A percentile compares a stretch with the other conserved stretches of the same genome.
These are phyloP conservation scores for Magallana nippona DNA, from an alignment of 2,888 invertebrate genomes.

Conservation along the genomic window DNA sequence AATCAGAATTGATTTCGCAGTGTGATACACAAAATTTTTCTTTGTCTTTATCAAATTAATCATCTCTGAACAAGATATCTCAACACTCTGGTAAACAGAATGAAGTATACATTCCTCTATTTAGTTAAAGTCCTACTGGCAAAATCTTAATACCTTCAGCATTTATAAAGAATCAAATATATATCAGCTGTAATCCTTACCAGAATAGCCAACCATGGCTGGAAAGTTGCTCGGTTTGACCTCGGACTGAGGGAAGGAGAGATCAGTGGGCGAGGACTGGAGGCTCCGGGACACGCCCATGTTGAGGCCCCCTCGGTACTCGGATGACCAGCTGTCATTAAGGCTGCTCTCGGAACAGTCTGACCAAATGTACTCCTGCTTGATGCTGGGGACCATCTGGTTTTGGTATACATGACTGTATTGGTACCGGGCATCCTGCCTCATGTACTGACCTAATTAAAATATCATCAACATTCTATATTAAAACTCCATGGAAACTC, in stretches of 20 bases:
- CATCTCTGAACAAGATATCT: too few species aligned
- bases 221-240: constrained; percentile 84
- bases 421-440: constrained; percentile 61
- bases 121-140: too few species aligned
- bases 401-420: constrained; percentile 82
- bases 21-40: too few species aligned
- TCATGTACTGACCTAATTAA: constrained; percentile 70
- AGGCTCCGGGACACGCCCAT: constrained; percentile 64
- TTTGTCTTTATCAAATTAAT: too few species aligned
- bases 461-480: neutral
- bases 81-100: too few species aligned
- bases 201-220: constrained; percentile 82
- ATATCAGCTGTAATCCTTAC: constrained; percentile 56
- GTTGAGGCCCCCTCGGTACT: constrained; percentile 61
- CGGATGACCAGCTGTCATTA: constrained; percentile 80
- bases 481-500: neutral
- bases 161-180: neutral
- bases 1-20: too few species aligned
- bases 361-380: constrained; percentile 70
- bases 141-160: too few species aligned
- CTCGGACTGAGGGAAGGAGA: constrained; percentile 71
- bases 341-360: constrained; percentile 79
- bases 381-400: constrained; percentile 86
- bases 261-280: constrained; percentile 59
- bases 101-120: too few species aligned